A percentile compares a stretch with the other conserved stretches of the same genome.
Evolutionary conservation across 2,113 vertebrate species (phyloP).

Genomic region (Poicephalus meyeri): DNA sequence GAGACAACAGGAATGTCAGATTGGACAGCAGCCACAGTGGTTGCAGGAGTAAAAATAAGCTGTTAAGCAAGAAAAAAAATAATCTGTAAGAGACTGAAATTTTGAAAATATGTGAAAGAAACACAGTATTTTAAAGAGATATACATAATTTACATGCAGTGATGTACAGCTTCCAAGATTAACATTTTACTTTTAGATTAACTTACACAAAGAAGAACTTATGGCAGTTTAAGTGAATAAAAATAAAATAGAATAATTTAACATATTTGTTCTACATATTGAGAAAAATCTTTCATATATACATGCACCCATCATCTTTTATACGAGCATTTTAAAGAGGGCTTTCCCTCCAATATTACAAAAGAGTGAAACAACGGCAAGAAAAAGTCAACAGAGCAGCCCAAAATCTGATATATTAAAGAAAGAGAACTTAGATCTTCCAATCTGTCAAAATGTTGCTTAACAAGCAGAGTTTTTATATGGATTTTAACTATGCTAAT

Average conservation of each 20-base stretch:
- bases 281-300: background rate
- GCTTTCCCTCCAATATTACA: background rate
- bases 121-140: background rate
- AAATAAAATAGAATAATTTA: background rate
- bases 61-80: constrained; percentile 68
- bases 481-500: background rate
- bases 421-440: background rate
- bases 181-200: background rate
- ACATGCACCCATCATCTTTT: background rate
- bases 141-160: background rate
- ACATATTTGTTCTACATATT: background rate
- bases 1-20: constrained; percentile 91
- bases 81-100: background rate
- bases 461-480: background rate
- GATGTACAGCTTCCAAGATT: background rate
- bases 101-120: background rate
- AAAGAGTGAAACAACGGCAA: background rate
- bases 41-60: constrained; percentile 94
- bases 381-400: background rate
- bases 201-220: background rate
- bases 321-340: background rate
- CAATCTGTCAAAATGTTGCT: background rate
- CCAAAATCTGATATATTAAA: background rate
- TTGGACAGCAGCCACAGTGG: constrained; percentile 90
- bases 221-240: background rate